Evolutionary conservation across 2,888 invertebrate species (phyloP).

Genomic region (Cerceris ruficornis): DNA sequence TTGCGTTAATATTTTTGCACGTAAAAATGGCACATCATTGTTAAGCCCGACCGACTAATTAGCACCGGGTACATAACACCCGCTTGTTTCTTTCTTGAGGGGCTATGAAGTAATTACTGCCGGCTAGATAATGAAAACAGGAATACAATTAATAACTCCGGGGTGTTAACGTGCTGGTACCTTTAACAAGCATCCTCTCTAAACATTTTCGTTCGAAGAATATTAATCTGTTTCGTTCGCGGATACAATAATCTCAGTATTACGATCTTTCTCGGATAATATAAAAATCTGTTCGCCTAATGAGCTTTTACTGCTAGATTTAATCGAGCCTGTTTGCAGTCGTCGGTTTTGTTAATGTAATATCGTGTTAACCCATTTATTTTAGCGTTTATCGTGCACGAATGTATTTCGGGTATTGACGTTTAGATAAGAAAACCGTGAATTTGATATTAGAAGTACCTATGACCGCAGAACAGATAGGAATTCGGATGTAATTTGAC

Average conservation of each 20-base stretch:
- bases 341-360: too few relatives aligned
- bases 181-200: too few relatives aligned
- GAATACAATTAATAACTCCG: constrained; percentile 3
- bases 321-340: too few relatives aligned
- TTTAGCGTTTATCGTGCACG: neutral
- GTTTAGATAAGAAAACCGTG: neutral
- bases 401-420: neutral
- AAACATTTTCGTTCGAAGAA: too few relatives aligned
- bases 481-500: neutral
- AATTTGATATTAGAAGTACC: neutral
- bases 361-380: neutral
- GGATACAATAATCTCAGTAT: too few relatives aligned
- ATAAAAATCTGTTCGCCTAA: too few relatives aligned
- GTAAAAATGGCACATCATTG: neutral
- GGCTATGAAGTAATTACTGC: neutral
- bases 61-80: neutral
- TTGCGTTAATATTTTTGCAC: neutral
- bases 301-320: too few relatives aligned
- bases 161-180: neutral
- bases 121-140: neutral
- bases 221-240: too few relatives aligned
- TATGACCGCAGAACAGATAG: neutral
- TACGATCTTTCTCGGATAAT: too few relatives aligned
- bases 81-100: constrained; percentile 1
- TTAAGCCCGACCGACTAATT: constrained; percentile 1